Evolutionary conservation across 2,113 vertebrate genomes (phyloP).

Genomic region (Lepus europaeus): DNA sequence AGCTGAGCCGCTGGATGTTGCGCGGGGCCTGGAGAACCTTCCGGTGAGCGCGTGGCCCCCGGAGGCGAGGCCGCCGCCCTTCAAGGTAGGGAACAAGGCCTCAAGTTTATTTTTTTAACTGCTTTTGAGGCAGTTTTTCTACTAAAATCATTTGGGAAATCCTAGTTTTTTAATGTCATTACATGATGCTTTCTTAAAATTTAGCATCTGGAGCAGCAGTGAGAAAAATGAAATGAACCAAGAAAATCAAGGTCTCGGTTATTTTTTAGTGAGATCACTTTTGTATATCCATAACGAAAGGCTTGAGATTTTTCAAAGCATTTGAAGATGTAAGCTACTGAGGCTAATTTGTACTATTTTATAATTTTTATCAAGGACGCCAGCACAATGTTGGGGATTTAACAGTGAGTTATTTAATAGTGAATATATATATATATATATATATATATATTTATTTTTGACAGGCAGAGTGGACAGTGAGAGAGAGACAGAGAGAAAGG

Average conservation of each 20-base stretch:
- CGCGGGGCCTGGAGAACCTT: conserved; percentile 88
- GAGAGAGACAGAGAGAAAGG: too few species aligned
- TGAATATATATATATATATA: not conserved
- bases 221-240: not conserved
- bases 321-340: not conserved
- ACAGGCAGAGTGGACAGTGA: too few species aligned
- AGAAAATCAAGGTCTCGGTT: not conserved
- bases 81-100: conserved; percentile 90
- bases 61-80: conserved; percentile 75
- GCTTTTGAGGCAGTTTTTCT: not conserved
- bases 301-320: not conserved
- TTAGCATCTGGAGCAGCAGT: not conserved
- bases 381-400: not conserved
- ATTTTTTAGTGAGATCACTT: not conserved
- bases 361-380: not conserved
- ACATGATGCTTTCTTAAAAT: not conserved
- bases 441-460: too few species aligned
- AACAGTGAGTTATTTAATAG: not conserved
- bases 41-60: conserved; percentile 82
- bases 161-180: not conserved
- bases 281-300: not conserved
- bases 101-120: too few species aligned
- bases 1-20: conserved; percentile 83
- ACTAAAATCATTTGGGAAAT: not conserved
- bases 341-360: not conserved